Evolutionary conservation across 2,113 vertebrate species (phyloP).

Genomic region (Tilapia sparmanii): DNA sequence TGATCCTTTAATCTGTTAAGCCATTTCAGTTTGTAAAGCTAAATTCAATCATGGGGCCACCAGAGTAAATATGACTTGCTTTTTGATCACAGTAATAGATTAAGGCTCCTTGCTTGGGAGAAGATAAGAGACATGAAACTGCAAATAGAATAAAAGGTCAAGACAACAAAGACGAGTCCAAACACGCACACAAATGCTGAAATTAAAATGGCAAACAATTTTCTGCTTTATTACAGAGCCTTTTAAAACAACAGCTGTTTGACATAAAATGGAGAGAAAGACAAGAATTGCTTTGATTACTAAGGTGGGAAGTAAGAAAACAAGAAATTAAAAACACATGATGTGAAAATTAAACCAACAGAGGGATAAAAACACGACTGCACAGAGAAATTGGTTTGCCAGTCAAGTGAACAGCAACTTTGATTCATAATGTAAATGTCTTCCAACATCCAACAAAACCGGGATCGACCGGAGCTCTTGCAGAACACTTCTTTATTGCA

Average conservation of each 20-base stretch:
- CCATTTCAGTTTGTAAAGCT: slow-evolving; percentile 20
- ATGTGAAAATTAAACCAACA: not conserved
- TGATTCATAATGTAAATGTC: not conserved
- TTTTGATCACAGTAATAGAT: slow-evolving; percentile 21
- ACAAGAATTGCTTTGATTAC: not conserved
- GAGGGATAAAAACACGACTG: not conserved
- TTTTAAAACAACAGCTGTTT: not conserved
- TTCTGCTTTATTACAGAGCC: not conserved
- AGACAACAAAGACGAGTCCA: not conserved
- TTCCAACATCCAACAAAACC: not conserved
- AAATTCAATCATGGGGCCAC: slow-evolving; percentile 4
- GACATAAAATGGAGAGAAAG: not conserved
- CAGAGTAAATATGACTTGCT: slow-evolving; percentile 9
- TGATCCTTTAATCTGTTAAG: slow-evolving; percentile 2
- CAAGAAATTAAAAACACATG: not conserved
- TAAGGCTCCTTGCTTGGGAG: not conserved
- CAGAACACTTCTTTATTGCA: not conserved
- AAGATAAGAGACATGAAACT: not conserved
- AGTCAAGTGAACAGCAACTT: not conserved
- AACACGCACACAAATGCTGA: not conserved
- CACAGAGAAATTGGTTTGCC: not conserved
- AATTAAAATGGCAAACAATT: not conserved
- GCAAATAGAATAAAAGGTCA: slow-evolving; percentile 15
- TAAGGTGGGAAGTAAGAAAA: not conserved
- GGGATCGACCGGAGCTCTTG: not conserved